phyloP scores from a whole-genome alignment of 2,888 invertebrate genomes.

The Diarsia dahlii region DNA sequence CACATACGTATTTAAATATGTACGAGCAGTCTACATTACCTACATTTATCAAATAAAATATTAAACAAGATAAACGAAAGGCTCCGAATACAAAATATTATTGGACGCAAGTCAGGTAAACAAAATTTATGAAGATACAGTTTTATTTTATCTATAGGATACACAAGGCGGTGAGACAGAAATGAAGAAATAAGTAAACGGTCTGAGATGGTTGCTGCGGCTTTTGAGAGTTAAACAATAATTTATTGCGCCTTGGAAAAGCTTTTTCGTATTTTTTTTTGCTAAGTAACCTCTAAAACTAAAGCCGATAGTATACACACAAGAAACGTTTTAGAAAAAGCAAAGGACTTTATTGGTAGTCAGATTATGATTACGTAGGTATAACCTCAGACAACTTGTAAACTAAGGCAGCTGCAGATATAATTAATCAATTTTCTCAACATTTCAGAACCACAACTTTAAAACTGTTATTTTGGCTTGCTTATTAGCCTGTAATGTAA shows the following conservation, averaged over 20 bases:
- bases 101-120: constrained; percentile 50
- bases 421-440: constrained; percentile 18
- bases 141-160: constrained; percentile 49
- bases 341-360: background rate
- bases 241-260: constrained; percentile 21
- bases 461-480: constrained; percentile 17
- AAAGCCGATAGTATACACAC: background rate
- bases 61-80: constrained; percentile 57
- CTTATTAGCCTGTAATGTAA: constrained; percentile 27
- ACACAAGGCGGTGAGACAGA: constrained; percentile 30
- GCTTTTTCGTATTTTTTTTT: background rate
- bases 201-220: constrained; percentile 7
- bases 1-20: constrained; percentile 42
- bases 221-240: constrained; percentile 28
- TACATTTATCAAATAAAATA: constrained; percentile 63
- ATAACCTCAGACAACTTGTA: constrained; percentile 1
- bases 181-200: constrained; percentile 39
- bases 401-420: constrained; percentile 12
- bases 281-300: background rate
- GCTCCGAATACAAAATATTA: constrained; percentile 47
- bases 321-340: background rate
- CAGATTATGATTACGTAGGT: background rate
- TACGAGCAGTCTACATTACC: constrained; percentile 43
- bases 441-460: constrained; percentile 26
- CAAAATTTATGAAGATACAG: constrained; percentile 52